phyloP scores from a whole-genome alignment of 2,113 vertebrate species.

The Malurus cyaneus region DNA sequence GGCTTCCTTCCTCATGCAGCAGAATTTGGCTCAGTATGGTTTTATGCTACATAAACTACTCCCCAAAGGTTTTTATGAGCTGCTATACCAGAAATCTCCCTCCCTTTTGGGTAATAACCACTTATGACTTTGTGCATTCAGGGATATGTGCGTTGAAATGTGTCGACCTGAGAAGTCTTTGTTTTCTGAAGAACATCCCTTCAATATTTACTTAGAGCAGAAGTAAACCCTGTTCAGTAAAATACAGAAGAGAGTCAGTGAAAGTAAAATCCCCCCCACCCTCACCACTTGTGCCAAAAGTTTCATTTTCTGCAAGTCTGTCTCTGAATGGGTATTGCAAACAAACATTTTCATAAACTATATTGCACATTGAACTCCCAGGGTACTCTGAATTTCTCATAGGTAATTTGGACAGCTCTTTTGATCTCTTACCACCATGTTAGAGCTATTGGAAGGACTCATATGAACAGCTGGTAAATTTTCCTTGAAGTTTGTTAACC shows the following conservation, averaged over 20 bases:
- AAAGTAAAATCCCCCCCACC: background rate
- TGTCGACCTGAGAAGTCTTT: background rate
- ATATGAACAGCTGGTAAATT: background rate
- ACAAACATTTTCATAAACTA: background rate
- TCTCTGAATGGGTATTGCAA: background rate
- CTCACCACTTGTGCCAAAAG: background rate
- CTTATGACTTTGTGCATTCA: background rate
- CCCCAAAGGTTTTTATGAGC: background rate
- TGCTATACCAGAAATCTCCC: background rate
- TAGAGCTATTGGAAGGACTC: background rate
- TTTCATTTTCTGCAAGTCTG: background rate
- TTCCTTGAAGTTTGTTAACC: background rate
- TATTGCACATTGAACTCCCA: too few species aligned
- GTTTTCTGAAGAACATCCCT: background rate
- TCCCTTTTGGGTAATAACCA: background rate
- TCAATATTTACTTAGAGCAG: background rate
- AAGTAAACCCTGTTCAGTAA: background rate
- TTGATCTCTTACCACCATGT: background rate
- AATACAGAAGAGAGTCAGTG: background rate
- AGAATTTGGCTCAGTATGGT: background rate
- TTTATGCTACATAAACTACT: background rate
- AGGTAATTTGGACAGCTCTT: background rate
- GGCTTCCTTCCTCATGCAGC: background rate
- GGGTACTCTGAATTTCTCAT: background rate
- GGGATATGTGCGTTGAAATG: background rate